Percentiles rank a stretch among this genome's conserved stretches.
phyloP scores from a whole-genome alignment of 1,140 invertebrate genomes.

The Tribolium castaneum region DNA sequence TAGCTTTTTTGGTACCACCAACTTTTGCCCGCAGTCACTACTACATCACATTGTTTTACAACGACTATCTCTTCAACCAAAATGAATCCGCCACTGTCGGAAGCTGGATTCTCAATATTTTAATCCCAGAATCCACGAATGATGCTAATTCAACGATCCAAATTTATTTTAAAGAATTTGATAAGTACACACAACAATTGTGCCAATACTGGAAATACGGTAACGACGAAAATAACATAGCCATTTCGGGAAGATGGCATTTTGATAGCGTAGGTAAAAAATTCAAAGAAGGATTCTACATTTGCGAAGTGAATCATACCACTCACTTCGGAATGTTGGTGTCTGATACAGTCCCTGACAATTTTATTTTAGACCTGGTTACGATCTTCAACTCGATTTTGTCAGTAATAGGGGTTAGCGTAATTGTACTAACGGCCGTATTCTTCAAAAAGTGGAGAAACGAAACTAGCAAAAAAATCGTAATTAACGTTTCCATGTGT shows the following conservation, averaged over 20 bases:
- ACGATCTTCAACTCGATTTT: not conserved
- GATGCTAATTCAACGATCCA: not conserved
- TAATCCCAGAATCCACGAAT: not conserved
- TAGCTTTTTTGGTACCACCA: not conserved
- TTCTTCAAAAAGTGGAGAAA: slow-evolving; percentile 4
- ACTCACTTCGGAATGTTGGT: slow-evolving; percentile 10
- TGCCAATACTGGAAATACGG: slow-evolving; percentile 10
- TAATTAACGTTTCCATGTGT: not conserved
- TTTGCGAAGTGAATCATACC: slow-evolving; percentile 14
- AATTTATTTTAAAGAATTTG: slow-evolving; percentile 3
- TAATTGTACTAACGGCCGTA: not conserved
- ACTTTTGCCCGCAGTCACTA: not conserved
- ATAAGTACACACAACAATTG: not conserved
- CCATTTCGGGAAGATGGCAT: not conserved
- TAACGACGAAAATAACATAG: not conserved
- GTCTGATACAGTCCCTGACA: not conserved
- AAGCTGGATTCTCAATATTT: slow-evolving; percentile 4
- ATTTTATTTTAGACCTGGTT: not conserved
- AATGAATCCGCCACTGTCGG: not conserved
- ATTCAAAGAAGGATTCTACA: not conserved
- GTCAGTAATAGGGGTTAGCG: not conserved
- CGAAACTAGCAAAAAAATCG: not conserved
- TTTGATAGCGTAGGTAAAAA: not conserved
- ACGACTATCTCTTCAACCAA: not conserved
- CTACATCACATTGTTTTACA: not conserved